phyloP scores from a whole-genome alignment of 2,888 invertebrate species.

The Octodonta nipae region DNA sequence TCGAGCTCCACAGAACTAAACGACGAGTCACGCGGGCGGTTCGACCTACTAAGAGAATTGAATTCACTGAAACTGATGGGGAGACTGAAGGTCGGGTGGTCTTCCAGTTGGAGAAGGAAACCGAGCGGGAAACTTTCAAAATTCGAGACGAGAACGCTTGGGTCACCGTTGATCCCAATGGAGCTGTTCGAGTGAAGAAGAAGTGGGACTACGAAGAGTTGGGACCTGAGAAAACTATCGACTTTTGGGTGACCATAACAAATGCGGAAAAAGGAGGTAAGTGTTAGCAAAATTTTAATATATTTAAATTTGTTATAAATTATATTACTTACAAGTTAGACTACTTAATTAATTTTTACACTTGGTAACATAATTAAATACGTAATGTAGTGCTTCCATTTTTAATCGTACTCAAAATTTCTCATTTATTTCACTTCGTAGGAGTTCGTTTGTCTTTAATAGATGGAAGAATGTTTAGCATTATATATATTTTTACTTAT shows the following conservation, averaged over 20 bases:
- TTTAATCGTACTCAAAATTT: too few species aligned
- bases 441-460: too few species aligned
- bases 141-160: constrained; percentile 87
- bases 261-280: constrained; percentile 79
- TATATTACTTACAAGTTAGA: too few species aligned
- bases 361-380: too few species aligned
- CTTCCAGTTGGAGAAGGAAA: constrained; percentile 82
- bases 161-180: constrained; percentile 85
- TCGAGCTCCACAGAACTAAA: constrained; percentile 53
- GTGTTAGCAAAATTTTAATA: constrained; percentile 29
- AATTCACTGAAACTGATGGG: constrained; percentile 83
- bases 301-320: constrained; percentile 1
- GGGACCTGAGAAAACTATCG: constrained; percentile 87
- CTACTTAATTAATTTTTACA: too few species aligned
- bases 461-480: too few species aligned
- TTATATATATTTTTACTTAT: too few species aligned
- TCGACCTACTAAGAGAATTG: constrained; percentile 85
- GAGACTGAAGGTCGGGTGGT: constrained; percentile 77
- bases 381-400: too few species aligned
- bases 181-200: constrained; percentile 84
- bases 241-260: constrained; percentile 90
- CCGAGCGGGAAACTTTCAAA: constrained; percentile 83
- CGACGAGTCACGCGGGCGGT: constrained; percentile 77
- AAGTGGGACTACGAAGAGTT: constrained; percentile 95
- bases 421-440: too few species aligned